Conservation (phyloP, 1,140 invertebrate genomes). For the Heliothis virescens region DNA sequence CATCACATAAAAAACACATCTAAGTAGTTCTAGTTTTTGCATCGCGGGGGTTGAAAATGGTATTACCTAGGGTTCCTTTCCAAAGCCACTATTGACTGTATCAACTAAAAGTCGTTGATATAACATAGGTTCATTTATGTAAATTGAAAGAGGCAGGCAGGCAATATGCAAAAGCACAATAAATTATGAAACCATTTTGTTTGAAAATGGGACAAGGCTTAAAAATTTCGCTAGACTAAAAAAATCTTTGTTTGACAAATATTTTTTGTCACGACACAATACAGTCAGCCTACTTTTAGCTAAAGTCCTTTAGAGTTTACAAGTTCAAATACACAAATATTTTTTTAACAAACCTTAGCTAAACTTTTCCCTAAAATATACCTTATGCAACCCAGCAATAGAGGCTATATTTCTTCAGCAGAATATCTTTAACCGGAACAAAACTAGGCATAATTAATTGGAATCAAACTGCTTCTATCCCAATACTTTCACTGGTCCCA, state of each 20-base stretch:
- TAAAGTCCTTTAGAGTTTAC: too few relatives aligned
- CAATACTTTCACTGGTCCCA: conserved; percentile 44
- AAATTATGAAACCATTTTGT: conserved; percentile 54
- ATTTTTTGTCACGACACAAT: conserved; percentile 6
- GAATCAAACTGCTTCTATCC: conserved; percentile 22
- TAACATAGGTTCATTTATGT: too few relatives aligned
- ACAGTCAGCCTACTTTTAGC: too few relatives aligned
- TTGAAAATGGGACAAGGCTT: conserved; percentile 55
- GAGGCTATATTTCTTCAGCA: background rate
- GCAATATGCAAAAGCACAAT: conserved; percentile 47
- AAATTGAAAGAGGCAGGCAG: too few relatives aligned
- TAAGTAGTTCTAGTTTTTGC: too few relatives aligned
- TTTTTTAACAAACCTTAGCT: background rate
- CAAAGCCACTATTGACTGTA: too few relatives aligned
- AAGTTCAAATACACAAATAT: too few relatives aligned
- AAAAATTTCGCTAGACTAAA: conserved; percentile 46
- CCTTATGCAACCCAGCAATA: background rate
- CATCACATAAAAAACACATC: too few relatives aligned
- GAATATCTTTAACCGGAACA: background rate
- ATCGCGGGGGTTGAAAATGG: too few relatives aligned
- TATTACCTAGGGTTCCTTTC: too few relatives aligned
- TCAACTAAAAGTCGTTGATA: too few relatives aligned
- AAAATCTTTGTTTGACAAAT: background rate
- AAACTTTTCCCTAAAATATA: background rate
- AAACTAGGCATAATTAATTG: conserved; percentile 20